Conservation (phyloP, 2,113 vertebrate genomes). For the Halichoerus grypus region DNA sequence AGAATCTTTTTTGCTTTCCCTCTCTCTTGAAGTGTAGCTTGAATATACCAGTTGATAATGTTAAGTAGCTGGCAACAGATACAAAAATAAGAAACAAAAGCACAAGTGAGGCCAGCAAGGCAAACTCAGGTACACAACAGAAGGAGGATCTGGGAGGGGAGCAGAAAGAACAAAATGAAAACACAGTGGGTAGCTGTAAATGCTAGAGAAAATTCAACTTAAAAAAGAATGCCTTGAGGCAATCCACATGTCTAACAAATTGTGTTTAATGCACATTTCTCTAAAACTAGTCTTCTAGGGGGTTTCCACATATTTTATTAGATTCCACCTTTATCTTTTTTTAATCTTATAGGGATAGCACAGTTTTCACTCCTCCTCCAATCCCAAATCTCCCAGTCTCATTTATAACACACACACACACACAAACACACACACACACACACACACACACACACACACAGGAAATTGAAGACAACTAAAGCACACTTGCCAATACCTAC, state of each 20-base stretch:
- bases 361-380: background rate
- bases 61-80: constrained; percentile 49
- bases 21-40: constrained; percentile 22
- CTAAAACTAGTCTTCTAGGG: constrained; percentile 12
- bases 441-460: background rate
- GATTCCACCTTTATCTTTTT: background rate
- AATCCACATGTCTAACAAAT: constrained; percentile 39
- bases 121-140: constrained; percentile 8
- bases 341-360: background rate
- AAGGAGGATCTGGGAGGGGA: background rate
- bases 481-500: background rate
- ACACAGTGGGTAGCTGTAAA: constrained; percentile 8
- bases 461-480: background rate
- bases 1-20: constrained; percentile 6
- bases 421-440: background rate
- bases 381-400: background rate
- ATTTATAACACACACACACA: background rate
- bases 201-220: background rate
- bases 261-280: constrained; percentile 57
- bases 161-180: constrained; percentile 52
- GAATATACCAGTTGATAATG: constrained; percentile 10
- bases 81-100: constrained; percentile 59
- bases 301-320: constrained; percentile 46
- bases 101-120: constrained; percentile 12
- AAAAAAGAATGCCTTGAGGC: constrained; percentile 17